Evolutionary conservation across 2,113 vertebrate species (phyloP), one percentile per base, ranked within the genome.

Genomic region (Phalacrocorax aristotelis): DNA sequence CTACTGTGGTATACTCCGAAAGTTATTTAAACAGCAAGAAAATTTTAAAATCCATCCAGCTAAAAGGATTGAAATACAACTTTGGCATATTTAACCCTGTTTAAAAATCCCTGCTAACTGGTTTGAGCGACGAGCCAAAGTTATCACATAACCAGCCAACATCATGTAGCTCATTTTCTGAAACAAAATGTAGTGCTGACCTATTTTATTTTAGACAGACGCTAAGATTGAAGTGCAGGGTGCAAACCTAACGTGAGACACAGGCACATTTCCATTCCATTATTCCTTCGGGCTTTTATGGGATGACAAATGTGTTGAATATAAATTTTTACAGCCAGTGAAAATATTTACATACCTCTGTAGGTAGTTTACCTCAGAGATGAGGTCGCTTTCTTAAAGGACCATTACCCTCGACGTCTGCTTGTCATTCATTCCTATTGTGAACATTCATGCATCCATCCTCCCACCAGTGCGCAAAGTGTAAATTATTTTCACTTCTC

Each of bases 221-320:
- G 11, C 1, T 0, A 42, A 80, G 58, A 66, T 0, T 62, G 69
- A 90, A 36, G 36, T 0, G 3, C 70, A 25, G 9, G 54, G 36
- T 46, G 51, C 46, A 83, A 81, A 44, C 32, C 48, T 80, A 87
- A 70, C 76, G 60, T 10, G 40, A 83, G 49, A 36, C 42, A 89
- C 26, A 38, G 60, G 49, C 18, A 69, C 51, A 11, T 87, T 92
- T 80, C 61, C 65, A 54, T 68, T 78, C 57, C 76, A 54, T 46
- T 32, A 65, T 13, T 57, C 54, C 77, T 90, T 40, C 38, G 49
- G 29, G 57, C 49, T 9, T 95, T 94, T 87, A 82, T 23, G 49
- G 12, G 34, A 65, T 82, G 77, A 55, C 25, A 89, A 6, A 66
- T 85, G 77, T 80, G 25, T 83, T 93, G 57, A 51, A 84, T 54